A percentile compares a stretch with the other conserved stretches of the same genome.
Evolutionary conservation across 2,888 invertebrate genomes (phyloP).

Genomic region (Cryptosula pallasiana): DNA sequence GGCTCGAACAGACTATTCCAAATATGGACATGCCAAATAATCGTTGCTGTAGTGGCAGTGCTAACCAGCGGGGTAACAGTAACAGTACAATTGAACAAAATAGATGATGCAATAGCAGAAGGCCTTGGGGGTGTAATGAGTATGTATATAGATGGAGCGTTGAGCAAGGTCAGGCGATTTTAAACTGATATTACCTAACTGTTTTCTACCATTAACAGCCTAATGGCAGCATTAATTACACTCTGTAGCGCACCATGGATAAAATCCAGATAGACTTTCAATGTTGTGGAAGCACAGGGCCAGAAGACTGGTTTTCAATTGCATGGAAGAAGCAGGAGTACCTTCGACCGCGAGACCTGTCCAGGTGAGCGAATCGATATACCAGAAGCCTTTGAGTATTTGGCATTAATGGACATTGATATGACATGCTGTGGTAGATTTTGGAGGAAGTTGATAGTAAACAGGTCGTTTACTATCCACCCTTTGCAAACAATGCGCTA

Average conservation of each 20-base stretch:
- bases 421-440: too few species aligned
- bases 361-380: too few species aligned
- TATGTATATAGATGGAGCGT: background rate
- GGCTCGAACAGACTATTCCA: background rate
- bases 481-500: too few species aligned
- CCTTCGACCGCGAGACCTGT: background rate
- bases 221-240: too few species aligned
- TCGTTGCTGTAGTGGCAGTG: background rate
- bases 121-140: conserved; percentile 8
- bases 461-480: too few species aligned
- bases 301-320: conserved; percentile 18
- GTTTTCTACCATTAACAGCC: too few species aligned
- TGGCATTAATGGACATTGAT: too few species aligned
- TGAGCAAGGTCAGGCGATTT: conserved; percentile 22
- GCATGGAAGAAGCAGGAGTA: background rate
- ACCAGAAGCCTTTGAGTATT: too few species aligned
- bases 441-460: too few species aligned
- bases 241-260: conserved; percentile 5
- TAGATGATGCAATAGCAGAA: background rate
- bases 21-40: background rate
- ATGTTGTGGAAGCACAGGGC: conserved; percentile 23
- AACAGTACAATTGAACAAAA: background rate
- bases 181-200: too few species aligned
- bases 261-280: conserved; percentile 23
- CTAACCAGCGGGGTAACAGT: background rate